Evolutionary conservation across 2,888 invertebrate genomes (phyloP).

Genomic region (Metalampra italica): DNA sequence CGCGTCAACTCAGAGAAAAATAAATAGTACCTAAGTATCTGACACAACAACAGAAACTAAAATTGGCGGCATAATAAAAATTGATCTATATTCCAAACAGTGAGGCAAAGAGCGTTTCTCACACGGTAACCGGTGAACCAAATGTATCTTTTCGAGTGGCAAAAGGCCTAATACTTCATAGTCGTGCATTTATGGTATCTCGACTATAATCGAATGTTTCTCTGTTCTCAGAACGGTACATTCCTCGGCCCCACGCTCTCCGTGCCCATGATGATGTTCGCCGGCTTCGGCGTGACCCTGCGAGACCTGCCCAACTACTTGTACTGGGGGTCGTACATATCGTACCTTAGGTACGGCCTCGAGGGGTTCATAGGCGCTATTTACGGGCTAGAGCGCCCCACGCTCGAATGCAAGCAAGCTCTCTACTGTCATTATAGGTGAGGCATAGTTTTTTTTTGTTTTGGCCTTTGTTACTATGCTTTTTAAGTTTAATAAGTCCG

Average conservation of each 20-base stretch:
- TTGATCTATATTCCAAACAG: too few species aligned
- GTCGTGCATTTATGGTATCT: too few species aligned
- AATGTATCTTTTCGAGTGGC: too few species aligned
- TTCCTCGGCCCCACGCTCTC: slow-evolving; percentile 95
- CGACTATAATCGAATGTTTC: background rate
- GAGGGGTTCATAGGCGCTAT: slow-evolving; percentile 92
- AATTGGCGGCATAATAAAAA: too few species aligned
- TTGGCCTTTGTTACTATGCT: too few species aligned
- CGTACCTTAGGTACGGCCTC: slow-evolving; percentile 93
- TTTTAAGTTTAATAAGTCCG: too few species aligned
- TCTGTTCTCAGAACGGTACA: slow-evolving; percentile 89
- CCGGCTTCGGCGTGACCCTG: slow-evolving; percentile 95
- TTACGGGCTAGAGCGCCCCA: slow-evolving; percentile 87
- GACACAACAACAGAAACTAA: too few species aligned
- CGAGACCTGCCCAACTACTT: slow-evolving; percentile 91
- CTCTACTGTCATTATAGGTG: slow-evolving; percentile 89
- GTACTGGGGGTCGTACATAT: slow-evolving; percentile 94
- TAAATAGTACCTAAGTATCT: too few species aligned
- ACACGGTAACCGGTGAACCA: too few species aligned
- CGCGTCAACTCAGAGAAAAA: too few species aligned
- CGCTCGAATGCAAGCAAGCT: slow-evolving; percentile 86
- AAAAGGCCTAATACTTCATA: too few species aligned
- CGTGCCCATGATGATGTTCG: slow-evolving; percentile 98
- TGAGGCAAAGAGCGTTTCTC: too few species aligned
- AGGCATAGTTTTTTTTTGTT: slow-evolving; percentile 21